These are phyloP conservation scores for Canis aureus DNA, from an alignment of 2,113 vertebrate species.

Conservation along the genomic window DNA sequence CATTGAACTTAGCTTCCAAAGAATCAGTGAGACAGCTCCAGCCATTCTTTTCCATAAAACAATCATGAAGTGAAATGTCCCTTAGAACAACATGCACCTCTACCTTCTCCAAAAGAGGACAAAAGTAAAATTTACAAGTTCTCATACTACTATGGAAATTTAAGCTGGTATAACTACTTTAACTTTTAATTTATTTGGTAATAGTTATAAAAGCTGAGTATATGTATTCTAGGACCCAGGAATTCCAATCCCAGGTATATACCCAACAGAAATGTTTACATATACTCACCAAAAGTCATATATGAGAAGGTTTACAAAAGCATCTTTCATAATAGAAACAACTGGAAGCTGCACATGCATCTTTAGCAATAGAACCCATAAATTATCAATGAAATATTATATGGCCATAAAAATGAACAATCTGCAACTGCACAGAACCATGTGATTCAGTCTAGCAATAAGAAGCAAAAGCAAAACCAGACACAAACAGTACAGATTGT, in stretches of 20 bases:
- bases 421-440: background rate
- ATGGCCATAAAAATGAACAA: background rate
- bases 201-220: background rate
- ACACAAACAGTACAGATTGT: background rate
- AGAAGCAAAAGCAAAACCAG: background rate
- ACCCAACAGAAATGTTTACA: background rate
- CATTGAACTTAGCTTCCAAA: slow-evolving; percentile 45
- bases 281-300: background rate
- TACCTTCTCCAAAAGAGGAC: background rate
- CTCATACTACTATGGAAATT: background rate
- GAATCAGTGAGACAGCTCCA: background rate
- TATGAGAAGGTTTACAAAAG: background rate
- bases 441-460: background rate
- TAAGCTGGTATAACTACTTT: background rate
- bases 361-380: background rate
- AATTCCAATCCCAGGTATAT: background rate
- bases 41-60: slow-evolving; percentile 32
- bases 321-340: background rate
- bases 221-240: background rate
- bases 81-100: background rate
- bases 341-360: background rate
- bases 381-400: background rate
- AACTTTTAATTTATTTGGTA: background rate
- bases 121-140: slow-evolving; percentile 12
- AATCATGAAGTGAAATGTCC: slow-evolving; percentile 26